Base-by-base conservation (phyloP, 1,140 invertebrate genomes). In the Anastrepha ludens region DNA sequence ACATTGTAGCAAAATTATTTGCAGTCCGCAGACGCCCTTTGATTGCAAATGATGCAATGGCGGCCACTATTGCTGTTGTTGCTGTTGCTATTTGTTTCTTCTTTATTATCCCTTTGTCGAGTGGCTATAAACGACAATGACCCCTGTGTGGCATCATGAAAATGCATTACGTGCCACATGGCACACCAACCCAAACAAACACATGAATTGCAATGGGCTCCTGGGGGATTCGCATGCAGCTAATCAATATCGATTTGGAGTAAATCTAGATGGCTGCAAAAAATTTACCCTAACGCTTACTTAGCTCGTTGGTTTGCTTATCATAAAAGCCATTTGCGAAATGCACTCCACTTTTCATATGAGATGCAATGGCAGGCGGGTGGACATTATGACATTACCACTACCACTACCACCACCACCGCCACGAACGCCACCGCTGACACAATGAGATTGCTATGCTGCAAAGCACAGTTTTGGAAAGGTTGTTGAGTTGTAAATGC, bases 221-320 rank as follows among this genome's bases (percentile, higher is more conserved):
- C 74, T 55, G 47, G 9, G 74, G 74, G 74, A 55, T 81, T 81
- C 47, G 47, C 47, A 81, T 81, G 47, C 74, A 81, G 74, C 74
- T 81, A 81, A 81, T 81, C 74, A 81, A 81, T 81, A 81, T 58
- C 74, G 74, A 81, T 81, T 81, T 81, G 74, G 74, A 55, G 74
- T 81, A 55, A 50, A 55, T 81, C 74, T 81, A 81, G 41, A 74
- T 74, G 70, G 64, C 64, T 29, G 9, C 29, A 39, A 3, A 67
- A 39, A 39, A 74, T 47, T 39, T 47, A 13, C 41, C 41, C 70
- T 11, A 47, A 81, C 47, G 74, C 13, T 55, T 55, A 47, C 44
- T 74, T 74, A 74, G 67, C 74, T 81, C 47, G 74, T 81, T 55
- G 74, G 74, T 41, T 81, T 81, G 41, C 74, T 81, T 81, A 81